Percentiles rank a stretch among this genome's conserved stretches.
Evolutionary conservation across 2,113 vertebrate genomes (phyloP).

Genomic region (Gavia stellata): DNA sequence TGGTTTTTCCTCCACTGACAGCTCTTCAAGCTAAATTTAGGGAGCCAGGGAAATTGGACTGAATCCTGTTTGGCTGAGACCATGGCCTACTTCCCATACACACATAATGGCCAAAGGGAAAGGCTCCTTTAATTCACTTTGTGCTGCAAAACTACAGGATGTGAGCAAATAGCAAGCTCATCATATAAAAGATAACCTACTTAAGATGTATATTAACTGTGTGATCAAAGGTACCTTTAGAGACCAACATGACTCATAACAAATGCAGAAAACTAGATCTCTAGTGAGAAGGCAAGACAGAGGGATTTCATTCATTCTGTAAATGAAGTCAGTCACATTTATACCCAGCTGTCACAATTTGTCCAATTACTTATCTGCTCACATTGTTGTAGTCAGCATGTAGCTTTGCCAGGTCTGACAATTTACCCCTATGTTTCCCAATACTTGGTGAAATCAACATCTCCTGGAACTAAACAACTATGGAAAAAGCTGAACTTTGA

Average conservation of each 20-base stretch:
- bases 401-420: background rate
- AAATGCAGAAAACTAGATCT: background rate
- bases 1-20: constrained; percentile 31
- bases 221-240: background rate
- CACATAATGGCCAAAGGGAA: background rate
- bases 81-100: background rate
- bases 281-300: background rate
- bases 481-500: background rate
- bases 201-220: background rate
- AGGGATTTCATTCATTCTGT: background rate
- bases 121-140: background rate
- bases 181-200: background rate
- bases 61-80: background rate
- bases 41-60: constrained; percentile 7
- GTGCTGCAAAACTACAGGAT: background rate
- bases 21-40: constrained; percentile 46
- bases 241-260: background rate
- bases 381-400: background rate
- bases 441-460: background rate
- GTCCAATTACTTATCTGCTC: background rate
- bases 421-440: background rate
- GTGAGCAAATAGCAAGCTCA: background rate
- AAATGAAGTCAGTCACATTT: background rate
- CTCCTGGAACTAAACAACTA: background rate
- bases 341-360: background rate